phyloP scores from a whole-genome alignment of 2,113 vertebrate species.

The Charadrius vociferus region DNA sequence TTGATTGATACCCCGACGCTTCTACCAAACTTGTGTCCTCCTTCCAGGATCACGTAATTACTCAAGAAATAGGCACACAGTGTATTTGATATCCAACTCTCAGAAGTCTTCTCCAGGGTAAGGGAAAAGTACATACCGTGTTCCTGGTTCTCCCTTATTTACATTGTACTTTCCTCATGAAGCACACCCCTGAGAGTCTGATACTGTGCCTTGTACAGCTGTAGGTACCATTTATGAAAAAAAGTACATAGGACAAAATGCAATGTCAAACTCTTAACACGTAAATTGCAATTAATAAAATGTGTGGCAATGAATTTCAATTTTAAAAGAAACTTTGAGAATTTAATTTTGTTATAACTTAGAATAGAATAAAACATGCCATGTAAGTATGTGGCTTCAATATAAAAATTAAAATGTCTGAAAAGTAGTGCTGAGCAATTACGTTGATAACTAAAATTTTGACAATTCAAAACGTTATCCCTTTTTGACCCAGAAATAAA shows the following conservation, averaged over 20 bases:
- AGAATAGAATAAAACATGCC: background rate
- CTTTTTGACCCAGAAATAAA: background rate
- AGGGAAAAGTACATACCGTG: background rate
- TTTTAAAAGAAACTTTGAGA: background rate
- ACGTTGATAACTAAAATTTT: background rate
- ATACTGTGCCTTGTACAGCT: rapidly evolving
- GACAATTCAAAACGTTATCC: background rate
- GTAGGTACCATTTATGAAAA: background rate
- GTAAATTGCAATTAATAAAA: background rate
- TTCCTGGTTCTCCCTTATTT: background rate
- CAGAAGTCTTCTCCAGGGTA: background rate
- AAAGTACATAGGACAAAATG: background rate
- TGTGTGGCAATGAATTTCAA: background rate
- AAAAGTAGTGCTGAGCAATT: background rate
- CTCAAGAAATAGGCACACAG: background rate
- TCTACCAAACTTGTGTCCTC: background rate
- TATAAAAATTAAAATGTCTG: background rate
- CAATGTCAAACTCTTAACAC: background rate
- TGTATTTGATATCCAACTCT: background rate
- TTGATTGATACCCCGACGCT: rapidly evolving
- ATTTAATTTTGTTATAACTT: background rate
- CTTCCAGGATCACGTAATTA: background rate
- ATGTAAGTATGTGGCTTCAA: background rate
- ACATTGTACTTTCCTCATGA: background rate
- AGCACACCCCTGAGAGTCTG: background rate